A percentile compares a stretch with the other conserved stretches of the same genome.
These are phyloP conservation scores for Hyalella azteca DNA, from an alignment of 2,888 invertebrate species.

Conservation along the genomic window DNA sequence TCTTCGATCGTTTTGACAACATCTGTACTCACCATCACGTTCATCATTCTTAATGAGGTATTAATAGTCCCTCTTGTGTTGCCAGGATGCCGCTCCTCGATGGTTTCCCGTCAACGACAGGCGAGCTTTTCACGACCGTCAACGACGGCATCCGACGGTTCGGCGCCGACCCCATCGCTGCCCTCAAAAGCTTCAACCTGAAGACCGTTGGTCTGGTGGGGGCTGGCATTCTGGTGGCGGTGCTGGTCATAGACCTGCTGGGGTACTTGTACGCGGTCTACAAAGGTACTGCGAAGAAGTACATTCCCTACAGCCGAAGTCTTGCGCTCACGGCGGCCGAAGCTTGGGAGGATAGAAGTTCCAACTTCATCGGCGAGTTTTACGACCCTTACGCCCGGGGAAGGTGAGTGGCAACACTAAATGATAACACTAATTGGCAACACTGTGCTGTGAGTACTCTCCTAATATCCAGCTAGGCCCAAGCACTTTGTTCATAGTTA, in stretches of 20 bases:
- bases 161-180: not conserved
- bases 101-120: not conserved
- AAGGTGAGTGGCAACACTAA: not conserved
- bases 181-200: constrained; percentile 5
- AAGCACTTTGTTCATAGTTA: too few relatives aligned
- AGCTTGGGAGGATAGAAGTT: constrained; percentile 30
- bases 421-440: too few relatives aligned
- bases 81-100: not conserved
- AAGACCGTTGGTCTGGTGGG: constrained; percentile 21
- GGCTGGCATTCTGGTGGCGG: not conserved
- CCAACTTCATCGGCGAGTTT: constrained; percentile 18
- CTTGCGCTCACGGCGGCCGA: constrained; percentile 29
- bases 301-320: constrained; percentile 31
- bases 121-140: not conserved
- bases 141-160: constrained; percentile 20
- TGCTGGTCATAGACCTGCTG: constrained; percentile 6
- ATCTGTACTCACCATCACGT: too few relatives aligned
- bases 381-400: constrained; percentile 33
- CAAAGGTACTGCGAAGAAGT: not conserved
- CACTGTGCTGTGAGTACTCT: too few relatives aligned
- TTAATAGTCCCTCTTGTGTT: too few relatives aligned
- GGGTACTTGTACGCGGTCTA: constrained; percentile 13
- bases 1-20: too few relatives aligned
- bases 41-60: too few relatives aligned
- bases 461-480: too few relatives aligned